These are phyloP conservation scores for Drosophila testacea DNA, from an alignment of 2,888 invertebrate species.

Conservation along the genomic window DNA sequence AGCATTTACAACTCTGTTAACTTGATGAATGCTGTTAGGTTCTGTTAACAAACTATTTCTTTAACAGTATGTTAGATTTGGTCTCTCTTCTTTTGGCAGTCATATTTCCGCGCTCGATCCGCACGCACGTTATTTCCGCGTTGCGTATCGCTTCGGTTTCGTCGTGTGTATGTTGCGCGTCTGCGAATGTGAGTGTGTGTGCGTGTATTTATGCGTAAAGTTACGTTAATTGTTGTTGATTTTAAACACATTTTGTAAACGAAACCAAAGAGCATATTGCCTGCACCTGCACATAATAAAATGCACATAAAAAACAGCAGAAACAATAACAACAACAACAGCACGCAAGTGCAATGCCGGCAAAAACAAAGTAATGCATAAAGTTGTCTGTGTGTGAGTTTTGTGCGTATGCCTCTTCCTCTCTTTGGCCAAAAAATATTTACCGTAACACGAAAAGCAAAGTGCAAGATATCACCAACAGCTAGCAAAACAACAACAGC, in stretches of 20 bases:
- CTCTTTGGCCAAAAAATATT: constrained; percentile 44
- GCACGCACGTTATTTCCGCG: constrained; percentile 33
- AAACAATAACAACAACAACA: constrained; percentile 30
- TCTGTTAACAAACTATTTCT: constrained; percentile 1
- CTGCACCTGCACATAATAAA: constrained; percentile 48
- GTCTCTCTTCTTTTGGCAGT: constrained; percentile 33
- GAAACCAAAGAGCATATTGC: constrained; percentile 55
- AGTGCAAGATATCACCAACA: constrained; percentile 20
- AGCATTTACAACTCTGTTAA: constrained; percentile 1
- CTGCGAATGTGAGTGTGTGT: constrained; percentile 29
- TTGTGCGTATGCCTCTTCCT: constrained; percentile 35
- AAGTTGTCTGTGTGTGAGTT: constrained; percentile 33
- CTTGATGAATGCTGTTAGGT: not conserved
- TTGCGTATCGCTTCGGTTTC: constrained; percentile 47
- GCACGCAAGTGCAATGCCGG: constrained; percentile 62
- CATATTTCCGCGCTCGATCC: constrained; percentile 45
- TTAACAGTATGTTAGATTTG: constrained; percentile 8
- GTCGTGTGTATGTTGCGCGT: constrained; percentile 47
- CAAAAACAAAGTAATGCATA: constrained; percentile 60
- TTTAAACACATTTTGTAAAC: constrained; percentile 45
- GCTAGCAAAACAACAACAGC: constrained; percentile 19
- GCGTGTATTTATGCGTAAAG: constrained; percentile 35
- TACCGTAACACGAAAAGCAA: constrained; percentile 39
- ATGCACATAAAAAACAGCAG: constrained; percentile 55
- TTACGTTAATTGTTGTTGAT: constrained; percentile 55